Percentiles rank a stretch among this genome's conserved stretches.
phyloP scores from a whole-genome alignment of 35 echinoderm and acorn worm genomes.

The Apostichopus japonicus region DNA sequence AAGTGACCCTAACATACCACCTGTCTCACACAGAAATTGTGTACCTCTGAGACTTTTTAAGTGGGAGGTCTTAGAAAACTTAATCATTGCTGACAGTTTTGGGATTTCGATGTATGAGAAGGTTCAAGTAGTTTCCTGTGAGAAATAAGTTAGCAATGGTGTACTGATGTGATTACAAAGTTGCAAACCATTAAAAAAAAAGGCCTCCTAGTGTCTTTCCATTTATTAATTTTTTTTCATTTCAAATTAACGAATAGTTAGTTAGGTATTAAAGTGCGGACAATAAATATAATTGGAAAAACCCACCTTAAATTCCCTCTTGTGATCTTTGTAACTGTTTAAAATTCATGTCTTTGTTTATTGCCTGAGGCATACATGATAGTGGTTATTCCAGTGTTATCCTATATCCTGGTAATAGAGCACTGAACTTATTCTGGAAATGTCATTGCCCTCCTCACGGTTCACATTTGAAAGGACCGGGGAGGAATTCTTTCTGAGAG shows the following conservation, averaged over 20 bases:
- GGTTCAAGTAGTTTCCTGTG: not conserved
- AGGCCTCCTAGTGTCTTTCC: not conserved
- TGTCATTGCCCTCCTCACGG: constrained; percentile 18
- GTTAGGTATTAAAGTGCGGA: not conserved
- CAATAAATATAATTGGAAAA: not conserved
- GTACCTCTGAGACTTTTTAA: constrained; percentile 22
- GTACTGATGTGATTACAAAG: not conserved
- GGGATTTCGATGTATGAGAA: not conserved
- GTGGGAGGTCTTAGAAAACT: constrained; percentile 39
- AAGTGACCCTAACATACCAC: not conserved
- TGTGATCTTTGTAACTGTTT: not conserved
- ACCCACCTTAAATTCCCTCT: not conserved
- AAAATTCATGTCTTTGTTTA: too few relatives aligned
- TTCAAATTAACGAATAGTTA: not conserved
- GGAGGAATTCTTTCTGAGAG: too few relatives aligned
- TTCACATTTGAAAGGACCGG: not conserved
- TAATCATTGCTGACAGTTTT: constrained; percentile 4
- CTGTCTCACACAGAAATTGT: constrained; percentile 7
- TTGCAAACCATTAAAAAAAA: constrained; percentile 9
- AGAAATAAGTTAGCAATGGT: not conserved
- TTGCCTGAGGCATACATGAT: not conserved
- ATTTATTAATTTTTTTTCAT: not conserved
- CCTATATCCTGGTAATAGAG: not conserved
- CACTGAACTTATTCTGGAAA: not conserved
- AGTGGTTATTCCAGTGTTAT: not conserved